These are phyloP conservation scores for Andrena chrysosceles DNA, from an alignment of 2,888 invertebrate genomes.

Conservation along the genomic window DNA sequence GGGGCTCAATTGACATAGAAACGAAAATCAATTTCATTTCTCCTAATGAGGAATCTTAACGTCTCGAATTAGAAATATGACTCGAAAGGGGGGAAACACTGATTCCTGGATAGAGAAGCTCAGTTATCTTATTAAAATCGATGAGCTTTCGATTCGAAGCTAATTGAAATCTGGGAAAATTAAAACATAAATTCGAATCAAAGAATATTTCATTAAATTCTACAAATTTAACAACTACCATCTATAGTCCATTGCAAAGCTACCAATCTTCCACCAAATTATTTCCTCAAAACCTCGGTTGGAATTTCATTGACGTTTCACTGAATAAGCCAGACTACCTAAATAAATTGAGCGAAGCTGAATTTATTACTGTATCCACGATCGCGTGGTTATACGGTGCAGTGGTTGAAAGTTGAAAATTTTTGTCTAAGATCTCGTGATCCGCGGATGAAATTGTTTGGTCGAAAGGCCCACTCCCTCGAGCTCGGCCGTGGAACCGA, in stretches of 20 bases:
- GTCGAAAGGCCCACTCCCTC: neutral
- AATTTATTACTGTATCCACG: slow-evolving; percentile 26
- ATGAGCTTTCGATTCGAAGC: too few relatives aligned
- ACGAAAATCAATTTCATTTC: too few relatives aligned
- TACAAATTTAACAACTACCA: neutral
- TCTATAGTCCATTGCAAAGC: neutral
- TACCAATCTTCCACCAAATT: neutral
- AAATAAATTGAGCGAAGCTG: neutral
- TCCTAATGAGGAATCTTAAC: too few relatives aligned
- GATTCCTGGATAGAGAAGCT: too few relatives aligned
- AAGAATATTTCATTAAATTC: neutral
- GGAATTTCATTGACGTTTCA: neutral
- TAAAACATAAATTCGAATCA: neutral
- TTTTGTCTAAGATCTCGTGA: slow-evolving; percentile 1
- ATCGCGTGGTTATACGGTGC: slow-evolving; percentile 7
- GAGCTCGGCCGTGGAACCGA: slow-evolving; percentile 18
- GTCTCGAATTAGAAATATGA: too few relatives aligned
- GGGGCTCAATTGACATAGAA: too few relatives aligned
- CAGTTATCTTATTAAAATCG: too few relatives aligned
- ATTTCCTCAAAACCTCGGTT: neutral
- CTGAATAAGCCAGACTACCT: neutral
- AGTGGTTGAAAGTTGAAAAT: slow-evolving; percentile 3
- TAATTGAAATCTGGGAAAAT: too few relatives aligned
- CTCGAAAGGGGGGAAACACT: too few relatives aligned
- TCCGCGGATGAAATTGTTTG: slow-evolving; percentile 12